These are phyloP conservation scores for Drosophila ohnishii DNA, from an alignment of 1,140 invertebrate genomes.

Conservation along the genomic window DNA sequence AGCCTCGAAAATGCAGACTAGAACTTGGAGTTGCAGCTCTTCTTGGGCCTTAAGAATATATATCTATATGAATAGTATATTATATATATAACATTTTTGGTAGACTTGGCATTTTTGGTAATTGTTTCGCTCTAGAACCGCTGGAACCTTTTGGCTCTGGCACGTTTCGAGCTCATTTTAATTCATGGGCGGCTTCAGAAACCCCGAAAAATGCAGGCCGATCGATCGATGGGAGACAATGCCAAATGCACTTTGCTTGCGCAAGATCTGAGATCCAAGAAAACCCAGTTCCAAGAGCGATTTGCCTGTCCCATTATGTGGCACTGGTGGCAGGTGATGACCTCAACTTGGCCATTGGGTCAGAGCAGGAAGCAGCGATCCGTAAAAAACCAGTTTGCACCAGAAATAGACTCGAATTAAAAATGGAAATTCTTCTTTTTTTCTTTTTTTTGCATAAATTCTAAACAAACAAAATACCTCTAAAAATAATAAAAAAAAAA, in stretches of 20 bases:
- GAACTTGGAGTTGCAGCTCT: not conserved
- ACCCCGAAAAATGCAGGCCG: slow-evolving; percentile 32
- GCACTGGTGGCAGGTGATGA: slow-evolving; percentile 28
- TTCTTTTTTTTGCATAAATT: slow-evolving; percentile 57
- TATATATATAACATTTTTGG: too few relatives aligned
- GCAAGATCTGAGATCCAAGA: not conserved
- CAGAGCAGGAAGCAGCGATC: slow-evolving; percentile 37
- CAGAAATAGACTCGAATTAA: slow-evolving; percentile 20
- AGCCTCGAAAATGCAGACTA: not conserved
- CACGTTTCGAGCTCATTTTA: slow-evolving; percentile 35
- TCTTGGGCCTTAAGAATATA: not conserved
- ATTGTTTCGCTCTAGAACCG: slow-evolving; percentile 18
- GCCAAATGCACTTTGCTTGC: slow-evolving; percentile 36
- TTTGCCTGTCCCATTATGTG: slow-evolving; percentile 27
- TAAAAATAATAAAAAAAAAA: slow-evolving; percentile 23
- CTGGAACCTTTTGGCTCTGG: slow-evolving; percentile 51
- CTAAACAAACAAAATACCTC: slow-evolving; percentile 55
- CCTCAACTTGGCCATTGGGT: slow-evolving; percentile 39
- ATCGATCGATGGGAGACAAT: slow-evolving; percentile 31
- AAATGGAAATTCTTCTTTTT: slow-evolving; percentile 60
- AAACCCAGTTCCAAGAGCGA: not conserved
- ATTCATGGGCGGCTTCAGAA: slow-evolving; percentile 68
- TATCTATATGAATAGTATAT: not conserved
- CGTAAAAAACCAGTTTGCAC: slow-evolving; percentile 27
- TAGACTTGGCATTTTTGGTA: slow-evolving; percentile 3